Conservation (phyloP, 1,140 invertebrate species). For the Heliconius nattereri region DNA sequence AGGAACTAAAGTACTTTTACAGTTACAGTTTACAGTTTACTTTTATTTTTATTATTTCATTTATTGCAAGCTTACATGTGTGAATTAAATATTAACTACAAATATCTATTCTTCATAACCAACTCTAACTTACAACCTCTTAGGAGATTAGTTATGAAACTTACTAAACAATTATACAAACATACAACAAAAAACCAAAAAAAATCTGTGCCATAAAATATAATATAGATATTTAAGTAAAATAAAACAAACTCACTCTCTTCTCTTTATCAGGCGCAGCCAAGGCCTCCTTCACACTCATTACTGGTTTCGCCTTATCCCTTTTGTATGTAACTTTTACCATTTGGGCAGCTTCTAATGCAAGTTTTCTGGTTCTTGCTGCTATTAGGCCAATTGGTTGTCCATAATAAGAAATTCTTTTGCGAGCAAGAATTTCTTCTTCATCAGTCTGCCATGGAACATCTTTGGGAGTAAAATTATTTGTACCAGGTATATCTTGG, state of each 20-base stretch:
- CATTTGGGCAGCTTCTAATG: slow-evolving; percentile 83
- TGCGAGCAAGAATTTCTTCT: slow-evolving; percentile 82
- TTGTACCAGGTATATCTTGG: slow-evolving; percentile 89
- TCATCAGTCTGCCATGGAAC: slow-evolving; percentile 52
- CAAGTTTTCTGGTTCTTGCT: slow-evolving; percentile 83
- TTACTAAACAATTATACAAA: too few species aligned
- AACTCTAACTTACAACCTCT: too few species aligned
- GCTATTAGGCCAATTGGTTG: slow-evolving; percentile 88
- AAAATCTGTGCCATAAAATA: too few species aligned
- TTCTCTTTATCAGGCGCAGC: slow-evolving; percentile 65
- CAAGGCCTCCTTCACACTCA: slow-evolving; percentile 84
- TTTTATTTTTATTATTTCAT: too few species aligned
- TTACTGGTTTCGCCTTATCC: slow-evolving; percentile 51
- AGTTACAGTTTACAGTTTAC: too few species aligned
- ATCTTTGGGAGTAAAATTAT: slow-evolving; percentile 78
- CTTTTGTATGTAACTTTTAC: slow-evolving; percentile 86
- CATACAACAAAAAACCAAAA: too few species aligned
- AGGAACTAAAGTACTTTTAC: too few species aligned
- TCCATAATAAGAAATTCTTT: slow-evolving; percentile 83
- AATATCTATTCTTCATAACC: too few species aligned
- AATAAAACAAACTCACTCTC: slow-evolving; percentile 50
- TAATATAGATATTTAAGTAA: neutral
- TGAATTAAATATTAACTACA: too few species aligned
- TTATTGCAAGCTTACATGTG: too few species aligned
- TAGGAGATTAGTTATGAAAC: too few species aligned